Conservation (phyloP, 2,888 invertebrate genomes). For the Cataglyphis livida region DNA sequence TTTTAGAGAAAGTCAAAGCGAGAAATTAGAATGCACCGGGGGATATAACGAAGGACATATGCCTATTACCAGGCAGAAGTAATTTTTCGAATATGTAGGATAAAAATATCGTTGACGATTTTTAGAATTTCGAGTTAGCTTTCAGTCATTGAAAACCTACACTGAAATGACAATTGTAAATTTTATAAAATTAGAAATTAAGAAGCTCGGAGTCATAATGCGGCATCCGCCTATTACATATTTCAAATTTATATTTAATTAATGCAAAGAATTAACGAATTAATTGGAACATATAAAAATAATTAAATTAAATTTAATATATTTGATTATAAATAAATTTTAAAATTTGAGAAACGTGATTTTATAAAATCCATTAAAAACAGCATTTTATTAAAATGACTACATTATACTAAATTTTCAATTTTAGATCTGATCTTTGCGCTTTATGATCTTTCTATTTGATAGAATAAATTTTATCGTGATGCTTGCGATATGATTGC, state of each 20-base stretch:
- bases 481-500: slow-evolving; percentile 1
- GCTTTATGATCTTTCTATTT: not conserved
- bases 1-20: slow-evolving; percentile 45
- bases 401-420: not conserved
- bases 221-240: not conserved
- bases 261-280: not conserved
- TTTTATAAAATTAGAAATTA: not conserved
- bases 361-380: not conserved
- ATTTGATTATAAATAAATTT: not conserved
- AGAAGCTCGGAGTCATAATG: not conserved
- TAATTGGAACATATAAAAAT: not conserved
- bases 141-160: not conserved
- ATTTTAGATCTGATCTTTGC: slow-evolving; percentile 2
- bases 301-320: not conserved
- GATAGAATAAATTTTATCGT: not conserved
- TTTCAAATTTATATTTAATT: slow-evolving; percentile 9
- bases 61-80: not conserved
- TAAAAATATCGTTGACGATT: not conserved
- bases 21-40: slow-evolving; percentile 7
- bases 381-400: not conserved
- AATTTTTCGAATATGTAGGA: slow-evolving; percentile 24
- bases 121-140: not conserved
- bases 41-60: slow-evolving; percentile 35
- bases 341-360: not conserved
- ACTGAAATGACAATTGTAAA: not conserved